phyloP scores from a whole-genome alignment of 2,888 invertebrate genomes.

The Hypercompe scribonia region DNA sequence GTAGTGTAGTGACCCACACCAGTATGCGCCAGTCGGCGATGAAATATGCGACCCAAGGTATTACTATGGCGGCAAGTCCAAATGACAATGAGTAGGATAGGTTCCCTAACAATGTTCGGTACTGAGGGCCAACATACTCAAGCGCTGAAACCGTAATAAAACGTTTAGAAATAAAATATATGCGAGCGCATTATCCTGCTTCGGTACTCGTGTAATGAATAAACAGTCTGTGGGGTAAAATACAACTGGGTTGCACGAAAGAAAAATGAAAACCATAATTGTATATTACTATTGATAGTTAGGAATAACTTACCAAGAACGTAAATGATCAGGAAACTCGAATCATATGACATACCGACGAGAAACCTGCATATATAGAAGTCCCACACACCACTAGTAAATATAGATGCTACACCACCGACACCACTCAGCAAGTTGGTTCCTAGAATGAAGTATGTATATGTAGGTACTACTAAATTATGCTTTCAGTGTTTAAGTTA shows the following conservation, averaged over 20 bases:
- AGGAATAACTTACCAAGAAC: neutral
- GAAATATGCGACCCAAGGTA: slow-evolving; percentile 81
- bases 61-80: slow-evolving; percentile 71
- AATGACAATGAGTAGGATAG: slow-evolving; percentile 82
- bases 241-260: too few relatives aligned
- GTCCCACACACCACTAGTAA: neutral
- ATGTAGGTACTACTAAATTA: too few relatives aligned
- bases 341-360: neutral
- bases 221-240: too few relatives aligned
- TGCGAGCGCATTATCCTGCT: too few relatives aligned
- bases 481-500: too few relatives aligned
- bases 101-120: slow-evolving; percentile 82
- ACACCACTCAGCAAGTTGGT: neutral
- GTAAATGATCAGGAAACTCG: neutral
- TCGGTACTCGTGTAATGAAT: too few relatives aligned
- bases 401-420: neutral
- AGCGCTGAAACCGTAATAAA: slow-evolving; percentile 60
- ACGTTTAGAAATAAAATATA: too few relatives aligned
- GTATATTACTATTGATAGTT: too few relatives aligned
- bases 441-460: neutral
- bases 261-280: too few relatives aligned
- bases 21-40: slow-evolving; percentile 74
- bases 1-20: slow-evolving; percentile 71
- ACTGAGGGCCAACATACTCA: slow-evolving; percentile 81
- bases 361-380: neutral